Conservation (phyloP, 64 coral and sea anemone genomes). For the Orbicella faveolata region DNA sequence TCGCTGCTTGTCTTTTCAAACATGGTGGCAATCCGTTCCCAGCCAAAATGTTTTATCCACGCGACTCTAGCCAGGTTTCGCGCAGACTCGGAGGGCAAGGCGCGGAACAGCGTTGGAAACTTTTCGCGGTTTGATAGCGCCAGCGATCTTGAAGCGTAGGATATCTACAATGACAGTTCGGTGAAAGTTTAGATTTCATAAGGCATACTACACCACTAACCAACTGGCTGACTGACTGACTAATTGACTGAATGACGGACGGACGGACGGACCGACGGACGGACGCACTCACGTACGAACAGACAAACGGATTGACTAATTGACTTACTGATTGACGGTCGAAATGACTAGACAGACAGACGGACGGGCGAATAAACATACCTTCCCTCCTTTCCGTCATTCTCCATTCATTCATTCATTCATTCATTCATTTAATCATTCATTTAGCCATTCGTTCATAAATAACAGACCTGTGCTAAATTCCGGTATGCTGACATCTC, state of each 20-base stretch:
- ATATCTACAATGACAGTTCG: conserved; percentile 43
- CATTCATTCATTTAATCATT: no score
- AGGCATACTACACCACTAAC: neutral
- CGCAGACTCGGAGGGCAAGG: conserved; percentile 84
- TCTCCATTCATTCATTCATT: no score
- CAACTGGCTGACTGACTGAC: neutral
- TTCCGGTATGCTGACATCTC: conserved; percentile 80
- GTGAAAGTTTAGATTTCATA: neutral
- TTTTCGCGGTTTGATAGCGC: conserved; percentile 74
- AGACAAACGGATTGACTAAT: no score
- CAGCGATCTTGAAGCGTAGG: conserved; percentile 81
- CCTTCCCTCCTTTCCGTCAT: no score
- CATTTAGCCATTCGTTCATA: no score
- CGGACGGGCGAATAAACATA: no score
- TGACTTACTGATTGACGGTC: neutral
- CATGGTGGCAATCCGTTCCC: conserved; percentile 72
- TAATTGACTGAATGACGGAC: neutral
- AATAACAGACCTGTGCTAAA: conserved; percentile 65
- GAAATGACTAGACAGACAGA: neutral
- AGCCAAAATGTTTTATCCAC: conserved; percentile 75
- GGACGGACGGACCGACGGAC: neutral
- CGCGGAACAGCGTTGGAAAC: conserved; percentile 86
- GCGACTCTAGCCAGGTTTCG: conserved; percentile 77
- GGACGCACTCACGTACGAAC: neutral
- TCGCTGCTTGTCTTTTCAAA: conserved; percentile 71